These are phyloP conservation scores for Eumacrocentrus americanus DNA, from an alignment of 2,888 invertebrate genomes.

Conservation along the genomic window DNA sequence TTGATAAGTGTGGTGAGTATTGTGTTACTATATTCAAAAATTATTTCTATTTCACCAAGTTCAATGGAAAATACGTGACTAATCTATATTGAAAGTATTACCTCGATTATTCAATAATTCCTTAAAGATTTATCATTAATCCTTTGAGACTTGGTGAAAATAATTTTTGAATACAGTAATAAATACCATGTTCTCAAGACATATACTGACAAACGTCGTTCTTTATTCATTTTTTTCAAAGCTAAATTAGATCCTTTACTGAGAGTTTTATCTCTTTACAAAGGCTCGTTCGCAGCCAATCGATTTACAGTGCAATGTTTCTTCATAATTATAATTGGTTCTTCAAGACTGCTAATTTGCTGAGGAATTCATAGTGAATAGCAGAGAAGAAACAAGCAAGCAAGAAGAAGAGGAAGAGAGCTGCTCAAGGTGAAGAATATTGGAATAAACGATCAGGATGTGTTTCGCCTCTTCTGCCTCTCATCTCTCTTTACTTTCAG, in stretches of 20 bases:
- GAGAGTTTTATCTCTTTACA: not conserved
- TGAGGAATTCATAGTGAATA: not conserved
- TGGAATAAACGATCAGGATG: conserved; percentile 14
- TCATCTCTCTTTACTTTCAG: conserved; percentile 7
- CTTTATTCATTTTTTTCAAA: too few relatives aligned
- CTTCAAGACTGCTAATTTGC: not conserved
- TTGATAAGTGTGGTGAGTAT: too few relatives aligned
- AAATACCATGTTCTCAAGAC: not conserved
- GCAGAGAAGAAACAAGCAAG: not conserved
- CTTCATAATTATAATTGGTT: not conserved
- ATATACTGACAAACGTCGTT: not conserved
- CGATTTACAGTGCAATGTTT: not conserved
- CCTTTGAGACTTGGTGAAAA: too few relatives aligned
- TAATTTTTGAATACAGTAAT: too few relatives aligned
- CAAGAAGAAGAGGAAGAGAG: not conserved
- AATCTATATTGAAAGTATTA: too few relatives aligned
- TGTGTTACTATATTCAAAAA: too few relatives aligned
- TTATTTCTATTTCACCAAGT: too few relatives aligned
- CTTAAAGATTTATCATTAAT: too few relatives aligned
- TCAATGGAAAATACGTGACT: too few relatives aligned
- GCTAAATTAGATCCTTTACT: too few relatives aligned
- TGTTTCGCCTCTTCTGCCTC: not conserved
- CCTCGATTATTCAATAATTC: too few relatives aligned
- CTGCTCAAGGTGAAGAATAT: conserved; percentile 7
- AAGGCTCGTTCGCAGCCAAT: not conserved